Percentiles rank a stretch among this genome's conserved stretches.
These are phyloP conservation scores for Limnephilus rhombicus DNA, from an alignment of 2,888 invertebrate species.

Conservation along the genomic window DNA sequence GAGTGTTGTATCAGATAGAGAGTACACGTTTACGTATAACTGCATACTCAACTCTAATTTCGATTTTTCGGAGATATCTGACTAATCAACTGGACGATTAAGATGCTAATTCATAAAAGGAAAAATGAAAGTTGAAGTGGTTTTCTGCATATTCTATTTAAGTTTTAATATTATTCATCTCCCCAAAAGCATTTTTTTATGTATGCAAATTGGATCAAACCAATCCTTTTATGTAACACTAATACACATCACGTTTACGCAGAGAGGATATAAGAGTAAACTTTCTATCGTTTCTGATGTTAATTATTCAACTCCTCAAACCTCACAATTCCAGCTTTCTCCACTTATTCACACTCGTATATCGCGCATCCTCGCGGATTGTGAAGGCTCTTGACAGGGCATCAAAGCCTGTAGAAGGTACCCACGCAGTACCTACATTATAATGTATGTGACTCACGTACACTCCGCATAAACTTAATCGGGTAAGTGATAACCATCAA, in stretches of 20 bases:
- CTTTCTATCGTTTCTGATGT: neutral
- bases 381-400: neutral
- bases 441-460: neutral
- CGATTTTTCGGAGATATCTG: too few species aligned
- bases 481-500: neutral
- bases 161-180: too few species aligned
- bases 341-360: neutral
- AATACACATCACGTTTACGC: neutral
- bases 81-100: too few species aligned
- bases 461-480: neutral
- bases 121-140: neutral
- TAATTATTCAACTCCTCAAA: neutral
- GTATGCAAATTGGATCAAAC: neutral
- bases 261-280: neutral
- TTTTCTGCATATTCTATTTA: too few species aligned
- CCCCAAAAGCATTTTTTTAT: neutral
- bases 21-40: too few species aligned
- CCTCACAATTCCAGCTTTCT: neutral
- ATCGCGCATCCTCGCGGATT: neutral
- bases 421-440: neutral
- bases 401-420: neutral
- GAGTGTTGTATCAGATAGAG: too few species aligned
- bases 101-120: neutral
- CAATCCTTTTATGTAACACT: neutral
- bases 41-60: too few species aligned